A percentile compares a stretch with the other conserved stretches of the same genome.
Evolutionary conservation across 53 echinoderm and acorn worm genomes (phyloP).

Genomic region (Paelopatides confundens): DNA sequence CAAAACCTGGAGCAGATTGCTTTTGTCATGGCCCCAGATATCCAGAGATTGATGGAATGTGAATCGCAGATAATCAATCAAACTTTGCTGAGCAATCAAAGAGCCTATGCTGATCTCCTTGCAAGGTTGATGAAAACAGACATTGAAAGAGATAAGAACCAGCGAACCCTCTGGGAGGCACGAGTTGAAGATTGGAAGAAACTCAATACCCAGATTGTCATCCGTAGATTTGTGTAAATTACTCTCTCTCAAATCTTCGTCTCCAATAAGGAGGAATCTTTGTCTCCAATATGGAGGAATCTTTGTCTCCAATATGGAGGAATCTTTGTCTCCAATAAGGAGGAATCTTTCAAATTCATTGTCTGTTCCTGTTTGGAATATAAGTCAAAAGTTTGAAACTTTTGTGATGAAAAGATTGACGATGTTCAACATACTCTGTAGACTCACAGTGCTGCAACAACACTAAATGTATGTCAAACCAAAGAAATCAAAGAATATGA

Average conservation of each 20-base stretch:
- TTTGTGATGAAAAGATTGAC: too few relatives aligned
- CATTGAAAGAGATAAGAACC: constrained; percentile 93
- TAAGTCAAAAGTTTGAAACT: too few relatives aligned
- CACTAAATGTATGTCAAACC: too few relatives aligned
- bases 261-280: too few relatives aligned
- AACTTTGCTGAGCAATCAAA: constrained; percentile 78
- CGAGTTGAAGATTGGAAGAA: constrained; percentile 85
- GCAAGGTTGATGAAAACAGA: constrained; percentile 91
- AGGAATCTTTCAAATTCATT: too few relatives aligned
- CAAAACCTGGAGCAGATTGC: constrained; percentile 88
- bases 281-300: background rate
- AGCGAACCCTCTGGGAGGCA: constrained; percentile 80
- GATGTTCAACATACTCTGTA: too few relatives aligned
- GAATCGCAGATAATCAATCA: constrained; percentile 95
- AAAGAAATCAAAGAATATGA: too few relatives aligned
- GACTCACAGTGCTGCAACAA: too few relatives aligned
- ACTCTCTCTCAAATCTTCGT: background rate
- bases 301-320: too few relatives aligned
- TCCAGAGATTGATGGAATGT: constrained; percentile 86
- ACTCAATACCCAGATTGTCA: constrained; percentile 85
- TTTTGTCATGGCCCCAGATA: constrained; percentile 89
- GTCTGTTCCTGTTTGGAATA: too few relatives aligned
- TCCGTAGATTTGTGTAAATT: constrained; percentile 82
- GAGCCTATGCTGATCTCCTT: constrained; percentile 85
- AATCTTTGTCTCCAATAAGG: too few relatives aligned